A percentile compares a stretch with the other conserved stretches of the same genome.
Conservation (phyloP, 2,113 vertebrate genomes). For the Peromyscus californicus region DNA sequence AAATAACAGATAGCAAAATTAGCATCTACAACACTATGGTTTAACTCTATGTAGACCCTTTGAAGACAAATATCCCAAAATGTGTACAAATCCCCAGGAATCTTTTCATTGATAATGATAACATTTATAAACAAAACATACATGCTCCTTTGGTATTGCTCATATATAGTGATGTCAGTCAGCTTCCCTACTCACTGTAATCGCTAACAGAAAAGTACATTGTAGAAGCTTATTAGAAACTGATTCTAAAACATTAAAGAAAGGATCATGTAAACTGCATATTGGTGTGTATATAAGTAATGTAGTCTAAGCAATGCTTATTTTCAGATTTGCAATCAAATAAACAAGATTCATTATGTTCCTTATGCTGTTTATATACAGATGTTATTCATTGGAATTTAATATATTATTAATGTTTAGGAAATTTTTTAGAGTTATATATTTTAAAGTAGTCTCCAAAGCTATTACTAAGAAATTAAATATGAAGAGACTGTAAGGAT, state of each 20-base stretch:
- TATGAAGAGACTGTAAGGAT: not conserved
- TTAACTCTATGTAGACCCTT: not conserved
- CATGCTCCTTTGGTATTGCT: not conserved
- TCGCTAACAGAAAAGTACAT: not conserved
- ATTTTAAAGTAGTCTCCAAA: not conserved
- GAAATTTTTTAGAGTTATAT: not conserved
- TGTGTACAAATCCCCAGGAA: not conserved
- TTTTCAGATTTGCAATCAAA: conserved; percentile 1
- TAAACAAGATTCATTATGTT: not conserved
- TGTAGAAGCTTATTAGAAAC: not conserved
- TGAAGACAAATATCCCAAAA: not conserved
- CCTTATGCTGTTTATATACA: not conserved
- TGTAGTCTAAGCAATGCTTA: not conserved
- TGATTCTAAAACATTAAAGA: not conserved
- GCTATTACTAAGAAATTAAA: not conserved
- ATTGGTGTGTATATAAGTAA: no score
- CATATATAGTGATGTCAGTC: not conserved
- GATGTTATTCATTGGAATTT: not conserved
- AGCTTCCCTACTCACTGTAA: not conserved
- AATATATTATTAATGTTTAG: not conserved
- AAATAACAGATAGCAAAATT: conserved; percentile 24
- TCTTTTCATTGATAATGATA: conserved; percentile 7
- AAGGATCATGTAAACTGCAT: accelerated
- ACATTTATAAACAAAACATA: not conserved
- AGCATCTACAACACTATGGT: not conserved